Percentiles rank a stretch among this genome's conserved stretches.
These are phyloP conservation scores for Pterois miles DNA, from an alignment of 2,797 vertebrate genomes.

Conservation along the genomic window DNA sequence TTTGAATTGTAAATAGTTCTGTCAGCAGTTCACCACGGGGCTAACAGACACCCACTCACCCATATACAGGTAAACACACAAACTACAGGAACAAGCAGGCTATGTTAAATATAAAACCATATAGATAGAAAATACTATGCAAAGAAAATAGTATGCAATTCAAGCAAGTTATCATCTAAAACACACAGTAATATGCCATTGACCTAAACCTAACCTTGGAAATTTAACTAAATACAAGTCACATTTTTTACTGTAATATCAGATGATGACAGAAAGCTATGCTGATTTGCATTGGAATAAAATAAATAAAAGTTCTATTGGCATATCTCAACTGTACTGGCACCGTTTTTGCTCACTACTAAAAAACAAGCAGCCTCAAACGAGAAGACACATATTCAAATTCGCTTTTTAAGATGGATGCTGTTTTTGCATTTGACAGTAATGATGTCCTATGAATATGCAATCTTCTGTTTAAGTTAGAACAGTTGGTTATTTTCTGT, in stretches of 20 bases:
- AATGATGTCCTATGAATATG: neutral
- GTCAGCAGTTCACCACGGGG: neutral
- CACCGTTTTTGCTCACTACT: neutral
- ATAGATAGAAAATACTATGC: too few species aligned
- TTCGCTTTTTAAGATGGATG: neutral
- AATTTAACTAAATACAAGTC: neutral
- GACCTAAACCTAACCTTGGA: neutral
- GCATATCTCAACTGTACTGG: neutral
- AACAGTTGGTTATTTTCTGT: neutral
- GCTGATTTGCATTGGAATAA: neutral
- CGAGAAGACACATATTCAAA: neutral
- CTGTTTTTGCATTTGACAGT: neutral
- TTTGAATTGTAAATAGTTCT: neutral
- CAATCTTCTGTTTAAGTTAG: neutral
- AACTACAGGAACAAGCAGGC: neutral
- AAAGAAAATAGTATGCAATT: too few species aligned
- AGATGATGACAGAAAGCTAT: neutral
- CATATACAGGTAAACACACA: neutral
- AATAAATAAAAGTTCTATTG: neutral
- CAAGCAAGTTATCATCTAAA: neutral
- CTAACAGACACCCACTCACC: neutral
- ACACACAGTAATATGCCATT: neutral
- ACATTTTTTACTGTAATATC: neutral
- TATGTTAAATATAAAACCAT: neutral
- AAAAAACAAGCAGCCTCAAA: slow-evolving; percentile 1